Conservation (phyloP, 2,113 vertebrate genomes). For the Mustela lutreola region DNA sequence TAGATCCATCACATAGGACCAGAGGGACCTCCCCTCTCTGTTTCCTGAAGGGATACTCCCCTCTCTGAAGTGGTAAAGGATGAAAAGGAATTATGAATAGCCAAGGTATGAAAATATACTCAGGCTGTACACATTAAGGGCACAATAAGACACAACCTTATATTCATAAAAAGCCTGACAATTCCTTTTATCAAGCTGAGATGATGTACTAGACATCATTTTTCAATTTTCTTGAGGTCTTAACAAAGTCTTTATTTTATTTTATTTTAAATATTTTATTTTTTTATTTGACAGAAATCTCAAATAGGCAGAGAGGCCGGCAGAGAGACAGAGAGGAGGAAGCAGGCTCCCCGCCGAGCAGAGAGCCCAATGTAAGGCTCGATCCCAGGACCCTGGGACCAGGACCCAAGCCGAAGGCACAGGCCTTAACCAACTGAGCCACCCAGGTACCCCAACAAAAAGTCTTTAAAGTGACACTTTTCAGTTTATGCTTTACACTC, state of each 20-base stretch:
- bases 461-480: not conserved
- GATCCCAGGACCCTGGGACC: not conserved
- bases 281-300: too few relatives aligned
- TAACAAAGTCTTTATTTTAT: too few relatives aligned
- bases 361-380: too few relatives aligned
- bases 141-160: not conserved
- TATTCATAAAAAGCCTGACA: not conserved
- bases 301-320: too few relatives aligned
- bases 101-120: not conserved
- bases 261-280: too few relatives aligned
- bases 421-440: too few relatives aligned
- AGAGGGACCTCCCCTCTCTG: not conserved
- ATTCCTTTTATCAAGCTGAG: not conserved
- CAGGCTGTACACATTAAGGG: not conserved
- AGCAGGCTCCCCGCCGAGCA: too few relatives aligned
- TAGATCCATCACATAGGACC: not conserved
- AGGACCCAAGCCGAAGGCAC: too few relatives aligned
- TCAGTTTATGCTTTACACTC: not conserved
- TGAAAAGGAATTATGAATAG: not conserved
- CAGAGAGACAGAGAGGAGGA: too few relatives aligned
- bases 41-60: not conserved
- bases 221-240: not conserved
- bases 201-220: not conserved
- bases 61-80: not conserved
- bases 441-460: not conserved